Conservation (phyloP, 2,888 invertebrate species). For the Enchytraeus crypticus region DNA sequence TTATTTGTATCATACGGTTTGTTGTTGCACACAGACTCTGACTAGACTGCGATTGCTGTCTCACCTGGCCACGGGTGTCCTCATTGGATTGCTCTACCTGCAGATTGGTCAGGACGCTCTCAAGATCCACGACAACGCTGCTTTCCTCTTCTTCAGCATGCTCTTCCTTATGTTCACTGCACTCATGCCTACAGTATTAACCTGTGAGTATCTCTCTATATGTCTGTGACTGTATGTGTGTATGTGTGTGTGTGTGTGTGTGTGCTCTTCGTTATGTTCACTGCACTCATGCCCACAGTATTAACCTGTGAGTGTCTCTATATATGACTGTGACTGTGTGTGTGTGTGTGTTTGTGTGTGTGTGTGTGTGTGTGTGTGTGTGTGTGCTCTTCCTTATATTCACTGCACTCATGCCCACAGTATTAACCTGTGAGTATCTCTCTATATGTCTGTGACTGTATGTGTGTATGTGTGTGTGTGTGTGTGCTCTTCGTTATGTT, state of each 20-base stretch:
- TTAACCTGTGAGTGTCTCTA: too few relatives aligned
- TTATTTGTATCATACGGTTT: too few relatives aligned
- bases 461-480: too few relatives aligned
- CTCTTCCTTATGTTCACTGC: conserved; percentile 84
- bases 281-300: conserved; percentile 90
- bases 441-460: too few relatives aligned
- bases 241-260: background rate
- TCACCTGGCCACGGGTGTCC: conserved; percentile 70
- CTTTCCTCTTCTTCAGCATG: conserved; percentile 79
- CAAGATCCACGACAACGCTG: conserved; percentile 77
- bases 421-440: too few relatives aligned
- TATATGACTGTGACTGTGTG: too few relatives aligned
- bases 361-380: conserved; percentile 79
- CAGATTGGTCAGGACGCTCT: conserved; percentile 73
- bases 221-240: too few relatives aligned
- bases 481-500: conserved; percentile 79
- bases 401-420: too few relatives aligned
- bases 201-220: conserved; percentile 72
- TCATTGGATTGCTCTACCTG: conserved; percentile 81
- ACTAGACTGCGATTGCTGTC: conserved; percentile 69
- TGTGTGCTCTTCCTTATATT: too few relatives aligned
- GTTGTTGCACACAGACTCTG: conserved; percentile 66
- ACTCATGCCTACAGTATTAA: conserved; percentile 87
- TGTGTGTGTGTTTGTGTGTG: too few relatives aligned
- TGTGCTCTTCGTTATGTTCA: conserved; percentile 76